These are phyloP conservation scores for Limosa lapponica DNA, from an alignment of 2,797 vertebrate genomes.

Conservation along the genomic window DNA sequence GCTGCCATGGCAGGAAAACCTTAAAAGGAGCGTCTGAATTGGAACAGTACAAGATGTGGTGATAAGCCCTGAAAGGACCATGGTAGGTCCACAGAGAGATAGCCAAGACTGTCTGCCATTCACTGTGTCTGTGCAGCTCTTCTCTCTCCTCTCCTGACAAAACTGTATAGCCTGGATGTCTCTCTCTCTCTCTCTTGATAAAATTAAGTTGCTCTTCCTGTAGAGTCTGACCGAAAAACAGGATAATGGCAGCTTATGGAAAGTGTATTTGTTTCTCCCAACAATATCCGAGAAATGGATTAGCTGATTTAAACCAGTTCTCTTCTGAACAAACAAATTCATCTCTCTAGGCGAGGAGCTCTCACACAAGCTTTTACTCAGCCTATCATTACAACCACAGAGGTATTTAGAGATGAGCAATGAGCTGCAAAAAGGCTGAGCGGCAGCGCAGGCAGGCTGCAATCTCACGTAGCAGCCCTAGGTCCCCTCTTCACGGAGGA, in stretches of 20 bases:
- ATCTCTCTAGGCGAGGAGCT: neutral
- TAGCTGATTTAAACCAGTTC: conserved; percentile 15
- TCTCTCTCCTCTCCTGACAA: neutral
- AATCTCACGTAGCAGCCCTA: neutral
- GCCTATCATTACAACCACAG: neutral
- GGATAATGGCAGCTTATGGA: conserved; percentile 29
- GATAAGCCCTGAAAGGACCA: neutral
- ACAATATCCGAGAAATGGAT: neutral
- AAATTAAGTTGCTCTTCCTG: neutral
- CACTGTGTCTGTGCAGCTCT: neutral
- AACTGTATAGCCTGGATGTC: neutral
- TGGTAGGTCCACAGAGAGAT: neutral
- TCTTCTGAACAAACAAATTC: conserved; percentile 41
- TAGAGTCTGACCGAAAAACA: neutral
- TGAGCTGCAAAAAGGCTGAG: neutral
- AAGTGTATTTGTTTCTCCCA: neutral
- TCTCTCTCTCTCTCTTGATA: neutral
- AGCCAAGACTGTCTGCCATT: neutral
- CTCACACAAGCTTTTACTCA: conserved; percentile 6
- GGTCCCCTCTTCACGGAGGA: neutral
- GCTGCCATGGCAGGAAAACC: neutral
- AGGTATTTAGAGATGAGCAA: neutral
- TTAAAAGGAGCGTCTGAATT: neutral
- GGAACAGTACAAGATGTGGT: neutral
- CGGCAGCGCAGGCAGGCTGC: neutral